Evolutionary conservation across 2,797 vertebrate genomes (phyloP).

Genomic region (Pagetopsis macropterus): DNA sequence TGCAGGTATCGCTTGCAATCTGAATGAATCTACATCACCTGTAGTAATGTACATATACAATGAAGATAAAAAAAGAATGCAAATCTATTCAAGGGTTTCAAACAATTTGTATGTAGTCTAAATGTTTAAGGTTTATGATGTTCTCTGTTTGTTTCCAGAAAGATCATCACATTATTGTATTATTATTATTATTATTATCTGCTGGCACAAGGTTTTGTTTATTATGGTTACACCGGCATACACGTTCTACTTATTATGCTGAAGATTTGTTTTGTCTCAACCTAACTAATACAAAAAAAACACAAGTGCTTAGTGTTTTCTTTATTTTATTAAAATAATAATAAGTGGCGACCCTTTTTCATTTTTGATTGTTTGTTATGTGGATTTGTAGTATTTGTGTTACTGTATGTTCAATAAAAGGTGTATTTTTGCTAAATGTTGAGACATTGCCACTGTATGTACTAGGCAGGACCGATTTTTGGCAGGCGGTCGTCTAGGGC

Average conservation of each 20-base stretch:
- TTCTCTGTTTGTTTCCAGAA: not conserved
- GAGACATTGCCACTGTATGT: no score
- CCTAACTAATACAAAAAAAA: constrained; percentile 6
- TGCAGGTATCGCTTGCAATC: not conserved
- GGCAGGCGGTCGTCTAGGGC: no score
- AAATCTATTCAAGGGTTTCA: no score
- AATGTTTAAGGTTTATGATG: not conserved
- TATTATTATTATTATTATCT: not conserved
- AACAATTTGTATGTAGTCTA: not conserved
- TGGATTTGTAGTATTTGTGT: no score
- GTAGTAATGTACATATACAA: not conserved
- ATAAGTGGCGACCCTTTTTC: no score
- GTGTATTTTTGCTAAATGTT: no score
- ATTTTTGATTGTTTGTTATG: no score
- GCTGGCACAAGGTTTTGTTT: not conserved
- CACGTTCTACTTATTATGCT: not conserved
- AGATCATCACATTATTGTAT: constrained; percentile 17
- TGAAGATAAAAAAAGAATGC: no score
- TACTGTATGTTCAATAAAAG: no score
- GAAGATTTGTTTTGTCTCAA: not conserved
- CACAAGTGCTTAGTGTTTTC: not conserved
- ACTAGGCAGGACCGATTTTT: no score
- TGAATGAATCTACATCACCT: not conserved
- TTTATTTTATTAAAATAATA: no score
- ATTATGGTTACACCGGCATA: not conserved